Percentiles rank a stretch among this genome's conserved stretches.
These are phyloP conservation scores for Cancer borealis DNA, from an alignment of 2,888 invertebrate genomes.

Conservation along the genomic window DNA sequence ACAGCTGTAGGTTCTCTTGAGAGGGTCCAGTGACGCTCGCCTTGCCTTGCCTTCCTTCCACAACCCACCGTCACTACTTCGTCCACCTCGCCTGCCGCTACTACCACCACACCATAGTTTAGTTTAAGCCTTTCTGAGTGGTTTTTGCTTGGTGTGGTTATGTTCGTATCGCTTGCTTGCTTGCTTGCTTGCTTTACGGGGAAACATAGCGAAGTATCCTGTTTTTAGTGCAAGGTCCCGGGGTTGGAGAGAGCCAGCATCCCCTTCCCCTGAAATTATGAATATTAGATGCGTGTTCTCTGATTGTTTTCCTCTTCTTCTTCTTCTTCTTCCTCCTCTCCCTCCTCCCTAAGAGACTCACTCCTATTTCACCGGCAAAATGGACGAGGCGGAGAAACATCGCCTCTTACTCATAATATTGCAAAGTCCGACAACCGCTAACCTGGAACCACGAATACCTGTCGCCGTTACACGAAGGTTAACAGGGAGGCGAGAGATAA, in stretches of 20 bases:
- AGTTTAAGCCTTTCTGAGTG: neutral
- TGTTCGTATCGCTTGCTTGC: no score
- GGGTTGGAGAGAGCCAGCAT: neutral
- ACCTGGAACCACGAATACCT: neutral
- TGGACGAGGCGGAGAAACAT: neutral
- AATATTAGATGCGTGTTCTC: constrained; percentile 27
- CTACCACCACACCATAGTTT: neutral
- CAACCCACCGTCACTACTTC: neutral
- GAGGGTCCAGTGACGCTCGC: constrained; percentile 35
- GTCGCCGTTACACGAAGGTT: neutral
- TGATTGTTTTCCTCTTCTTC: constrained; percentile 30
- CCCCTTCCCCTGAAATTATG: constrained; percentile 15
- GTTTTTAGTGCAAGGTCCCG: neutral
- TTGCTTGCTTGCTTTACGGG: neutral
- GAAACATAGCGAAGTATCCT: neutral
- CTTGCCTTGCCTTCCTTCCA: neutral
- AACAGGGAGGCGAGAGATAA: neutral
- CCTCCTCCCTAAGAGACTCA: neutral
- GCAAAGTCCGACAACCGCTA: neutral
- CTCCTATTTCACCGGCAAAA: neutral
- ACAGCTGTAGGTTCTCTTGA: constrained; percentile 53
- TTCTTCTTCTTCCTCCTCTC: neutral
- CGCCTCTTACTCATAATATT: neutral
- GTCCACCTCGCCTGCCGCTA: neutral
- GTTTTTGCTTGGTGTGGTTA: no score